phyloP scores from a whole-genome alignment of 2,797 vertebrate genomes.

The Phalanger gymnotis region DNA sequence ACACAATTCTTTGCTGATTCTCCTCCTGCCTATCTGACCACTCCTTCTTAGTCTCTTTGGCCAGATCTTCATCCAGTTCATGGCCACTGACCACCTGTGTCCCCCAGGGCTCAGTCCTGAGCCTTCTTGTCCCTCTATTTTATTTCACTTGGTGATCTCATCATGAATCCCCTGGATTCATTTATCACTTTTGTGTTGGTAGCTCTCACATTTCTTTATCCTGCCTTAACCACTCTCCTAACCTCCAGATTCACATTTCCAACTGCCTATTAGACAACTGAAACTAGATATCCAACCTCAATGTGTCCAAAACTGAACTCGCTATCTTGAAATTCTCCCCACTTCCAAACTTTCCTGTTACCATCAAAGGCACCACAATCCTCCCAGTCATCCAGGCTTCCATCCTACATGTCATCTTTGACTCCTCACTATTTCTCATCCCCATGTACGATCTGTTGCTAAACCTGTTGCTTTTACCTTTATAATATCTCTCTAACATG shows the following conservation, averaged over 20 bases:
- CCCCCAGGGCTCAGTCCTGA: neutral
- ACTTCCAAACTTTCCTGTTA: neutral
- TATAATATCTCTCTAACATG: neutral
- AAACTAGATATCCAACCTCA: neutral
- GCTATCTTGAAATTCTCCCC: neutral
- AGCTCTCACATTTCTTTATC: neutral
- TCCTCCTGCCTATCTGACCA: neutral
- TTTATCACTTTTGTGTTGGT: neutral
- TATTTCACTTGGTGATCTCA: neutral
- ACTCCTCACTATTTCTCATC: too few species aligned
- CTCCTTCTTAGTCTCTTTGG: neutral
- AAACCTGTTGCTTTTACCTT: neutral
- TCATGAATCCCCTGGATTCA: neutral
- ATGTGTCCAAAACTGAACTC: neutral
- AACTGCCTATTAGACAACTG: neutral
- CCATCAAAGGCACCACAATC: neutral
- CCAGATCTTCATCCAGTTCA: neutral
- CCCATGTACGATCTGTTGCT: neutral
- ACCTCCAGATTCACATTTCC: neutral
- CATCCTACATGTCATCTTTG: neutral
- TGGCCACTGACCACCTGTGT: neutral
- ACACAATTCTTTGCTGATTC: neutral
- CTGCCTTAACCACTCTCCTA: neutral
- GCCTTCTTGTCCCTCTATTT: neutral
- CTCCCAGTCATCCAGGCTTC: neutral